These are phyloP conservation scores for Drosophila nigromelanica DNA, from an alignment of 1,140 invertebrate species.

Conservation along the genomic window DNA sequence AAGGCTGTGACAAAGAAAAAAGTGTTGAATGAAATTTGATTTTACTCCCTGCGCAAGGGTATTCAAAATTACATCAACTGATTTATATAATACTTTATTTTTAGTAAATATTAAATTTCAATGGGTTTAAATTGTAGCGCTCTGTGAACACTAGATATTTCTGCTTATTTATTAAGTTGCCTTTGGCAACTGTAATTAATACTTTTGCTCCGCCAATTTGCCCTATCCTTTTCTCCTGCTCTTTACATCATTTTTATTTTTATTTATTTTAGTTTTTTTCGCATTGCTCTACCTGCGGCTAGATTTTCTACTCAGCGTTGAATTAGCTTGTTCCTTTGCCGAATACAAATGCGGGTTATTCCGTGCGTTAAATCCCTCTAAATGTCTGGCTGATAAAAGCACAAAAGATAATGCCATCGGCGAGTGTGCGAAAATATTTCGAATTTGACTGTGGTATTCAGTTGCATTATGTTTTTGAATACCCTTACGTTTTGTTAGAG, in stretches of 20 bases:
- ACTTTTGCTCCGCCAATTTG: constrained; percentile 11
- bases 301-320: constrained; percentile 16
- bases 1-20: not conserved
- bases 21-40: constrained; percentile 1
- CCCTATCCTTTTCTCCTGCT: not conserved
- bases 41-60: not conserved
- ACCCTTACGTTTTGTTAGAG: not conserved
- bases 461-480: not conserved
- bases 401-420: constrained; percentile 61
- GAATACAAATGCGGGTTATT: constrained; percentile 48
- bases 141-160: not conserved
- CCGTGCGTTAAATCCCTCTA: constrained; percentile 26
- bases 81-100: too few species aligned
- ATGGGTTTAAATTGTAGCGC: not conserved
- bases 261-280: constrained; percentile 3
- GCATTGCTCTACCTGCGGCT: constrained; percentile 15
- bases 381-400: constrained; percentile 63
- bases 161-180: constrained; percentile 15
- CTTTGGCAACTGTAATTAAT: constrained; percentile 38
- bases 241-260: constrained; percentile 1
- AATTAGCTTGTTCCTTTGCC: constrained; percentile 61
- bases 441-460: not conserved
- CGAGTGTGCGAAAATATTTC: constrained; percentile 34
- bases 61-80: not conserved
- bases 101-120: not conserved